phyloP scores from a whole-genome alignment of 2,888 invertebrate genomes.

The Drosophila multiciliata region DNA sequence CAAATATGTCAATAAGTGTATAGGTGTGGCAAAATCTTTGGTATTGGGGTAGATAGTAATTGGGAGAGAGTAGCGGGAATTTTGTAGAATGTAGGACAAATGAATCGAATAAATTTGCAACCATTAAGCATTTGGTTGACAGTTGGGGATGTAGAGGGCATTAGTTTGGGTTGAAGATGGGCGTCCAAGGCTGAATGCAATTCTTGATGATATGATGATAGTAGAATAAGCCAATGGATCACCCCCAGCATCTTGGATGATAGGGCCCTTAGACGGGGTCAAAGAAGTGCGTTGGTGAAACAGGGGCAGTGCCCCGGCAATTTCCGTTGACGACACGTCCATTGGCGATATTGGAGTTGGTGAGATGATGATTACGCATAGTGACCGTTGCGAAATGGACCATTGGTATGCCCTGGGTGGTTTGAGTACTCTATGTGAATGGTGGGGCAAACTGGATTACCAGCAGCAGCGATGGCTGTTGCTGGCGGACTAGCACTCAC shows the following conservation, averaged over 20 bases:
- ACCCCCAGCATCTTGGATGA: background rate
- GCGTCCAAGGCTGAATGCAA: background rate
- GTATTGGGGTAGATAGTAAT: background rate
- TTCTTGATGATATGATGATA: background rate
- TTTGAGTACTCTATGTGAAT: constrained; percentile 54
- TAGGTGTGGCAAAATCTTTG: background rate
- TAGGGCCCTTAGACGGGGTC: background rate
- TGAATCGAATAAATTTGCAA: background rate
- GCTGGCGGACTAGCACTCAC: constrained; percentile 72
- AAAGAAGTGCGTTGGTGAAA: background rate
- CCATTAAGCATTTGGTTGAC: background rate
- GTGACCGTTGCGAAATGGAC: constrained; percentile 58
- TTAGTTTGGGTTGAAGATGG: background rate
- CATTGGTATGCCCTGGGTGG: constrained; percentile 53
- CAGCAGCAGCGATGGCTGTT: constrained; percentile 44
- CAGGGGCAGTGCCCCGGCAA: constrained; percentile 13
- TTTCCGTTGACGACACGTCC: constrained; percentile 84
- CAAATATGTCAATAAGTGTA: background rate
- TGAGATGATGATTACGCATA: constrained; percentile 78
- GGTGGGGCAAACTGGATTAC: constrained; percentile 48
- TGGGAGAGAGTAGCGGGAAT: background rate
- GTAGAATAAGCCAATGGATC: background rate
- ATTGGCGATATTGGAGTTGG: constrained; percentile 83
- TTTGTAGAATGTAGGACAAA: constrained; percentile 2
- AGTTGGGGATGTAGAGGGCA: background rate